Percentiles rank a stretch among this genome's conserved stretches.
Conservation (phyloP, 2,888 invertebrate genomes). For the Atherix ibis region DNA sequence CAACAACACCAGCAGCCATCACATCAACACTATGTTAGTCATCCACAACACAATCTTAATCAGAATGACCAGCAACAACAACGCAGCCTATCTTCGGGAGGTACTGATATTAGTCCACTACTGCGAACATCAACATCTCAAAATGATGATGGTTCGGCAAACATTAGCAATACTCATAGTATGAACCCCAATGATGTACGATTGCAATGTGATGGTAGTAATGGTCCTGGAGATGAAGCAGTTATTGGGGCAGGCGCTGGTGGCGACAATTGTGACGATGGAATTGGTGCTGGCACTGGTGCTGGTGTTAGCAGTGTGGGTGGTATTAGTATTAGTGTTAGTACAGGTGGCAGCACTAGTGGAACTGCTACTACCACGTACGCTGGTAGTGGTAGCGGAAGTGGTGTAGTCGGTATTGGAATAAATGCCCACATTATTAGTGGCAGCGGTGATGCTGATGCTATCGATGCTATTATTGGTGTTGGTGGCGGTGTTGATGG, state of each 20-base stretch:
- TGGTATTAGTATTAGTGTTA: slow-evolving; percentile 1
- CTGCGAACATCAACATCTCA: slow-evolving; percentile 2
- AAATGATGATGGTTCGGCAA: neutral
- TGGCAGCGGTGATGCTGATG: neutral
- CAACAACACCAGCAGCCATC: slow-evolving; percentile 7
- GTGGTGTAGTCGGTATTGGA: neutral
- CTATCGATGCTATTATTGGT: neutral
- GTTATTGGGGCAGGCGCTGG: neutral
- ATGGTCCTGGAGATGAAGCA: neutral
- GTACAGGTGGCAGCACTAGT: neutral
- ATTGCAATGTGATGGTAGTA: slow-evolving; percentile 11
- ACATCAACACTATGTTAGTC: slow-evolving; percentile 4
- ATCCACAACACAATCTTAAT: slow-evolving; percentile 1
- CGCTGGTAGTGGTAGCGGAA: neutral
- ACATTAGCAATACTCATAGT: neutral
- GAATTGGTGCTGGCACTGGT: neutral
- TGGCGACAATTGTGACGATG: neutral
- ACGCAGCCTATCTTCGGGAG: no score
- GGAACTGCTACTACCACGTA: no score
- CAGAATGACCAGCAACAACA: neutral
- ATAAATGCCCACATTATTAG: neutral
- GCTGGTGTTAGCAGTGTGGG: neutral
- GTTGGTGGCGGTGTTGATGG: slow-evolving; percentile 1
- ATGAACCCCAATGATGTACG: slow-evolving; percentile 13
- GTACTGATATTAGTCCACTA: no score